Evolutionary conservation across 2,113 vertebrate genomes (phyloP).

Genomic region (Microtus oregoni): DNA sequence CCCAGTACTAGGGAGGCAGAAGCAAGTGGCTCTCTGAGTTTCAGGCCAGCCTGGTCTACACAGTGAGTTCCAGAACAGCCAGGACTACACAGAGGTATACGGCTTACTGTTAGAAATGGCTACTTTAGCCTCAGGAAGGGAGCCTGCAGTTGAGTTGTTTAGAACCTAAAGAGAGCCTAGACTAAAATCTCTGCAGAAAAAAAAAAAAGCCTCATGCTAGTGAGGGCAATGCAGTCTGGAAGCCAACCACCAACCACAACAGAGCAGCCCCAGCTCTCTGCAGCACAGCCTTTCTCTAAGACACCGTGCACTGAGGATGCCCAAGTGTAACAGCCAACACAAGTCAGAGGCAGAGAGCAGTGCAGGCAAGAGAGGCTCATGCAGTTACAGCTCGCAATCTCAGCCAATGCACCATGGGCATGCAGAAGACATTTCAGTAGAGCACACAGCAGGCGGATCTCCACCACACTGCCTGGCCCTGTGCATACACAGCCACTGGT

Average conservation of each 20-base stretch:
- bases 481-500: background rate
- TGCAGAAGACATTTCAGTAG: background rate
- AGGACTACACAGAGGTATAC: background rate
- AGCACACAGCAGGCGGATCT: background rate
- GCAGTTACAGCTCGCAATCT: background rate
- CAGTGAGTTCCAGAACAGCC: background rate
- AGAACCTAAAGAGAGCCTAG: background rate
- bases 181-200: background rate
- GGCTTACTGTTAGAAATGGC: constrained; percentile 23
- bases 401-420: background rate
- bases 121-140: background rate
- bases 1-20: background rate
- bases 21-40: background rate
- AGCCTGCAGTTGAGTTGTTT: background rate
- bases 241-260: background rate
- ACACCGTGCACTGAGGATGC: background rate
- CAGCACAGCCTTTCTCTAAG: background rate
- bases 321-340: background rate
- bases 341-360: background rate
- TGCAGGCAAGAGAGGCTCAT: background rate
- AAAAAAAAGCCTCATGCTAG: background rate
- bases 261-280: background rate
- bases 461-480: background rate
- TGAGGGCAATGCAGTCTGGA: background rate
- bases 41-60: background rate